phyloP scores from a whole-genome alignment of 2,113 vertebrate species.

The Zapornia atra region DNA sequence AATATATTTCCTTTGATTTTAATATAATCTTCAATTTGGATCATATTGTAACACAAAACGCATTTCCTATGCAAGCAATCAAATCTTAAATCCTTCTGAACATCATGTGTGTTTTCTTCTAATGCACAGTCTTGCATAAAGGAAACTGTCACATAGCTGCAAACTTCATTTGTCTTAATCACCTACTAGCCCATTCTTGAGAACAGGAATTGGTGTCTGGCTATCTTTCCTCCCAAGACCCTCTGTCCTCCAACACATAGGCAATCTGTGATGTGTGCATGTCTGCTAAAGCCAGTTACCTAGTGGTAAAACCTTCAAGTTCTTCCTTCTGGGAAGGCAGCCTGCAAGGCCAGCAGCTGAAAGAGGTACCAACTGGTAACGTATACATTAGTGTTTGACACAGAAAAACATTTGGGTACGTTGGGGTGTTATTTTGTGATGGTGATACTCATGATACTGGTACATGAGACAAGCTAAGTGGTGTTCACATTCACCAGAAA shows the following conservation, averaged over 20 bases:
- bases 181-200: conserved; percentile 11
- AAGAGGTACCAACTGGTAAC: conserved; percentile 24
- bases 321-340: conserved; percentile 61
- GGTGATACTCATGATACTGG: background rate
- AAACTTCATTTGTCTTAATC: background rate
- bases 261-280: conserved; percentile 4
- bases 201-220: conserved; percentile 18
- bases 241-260: background rate
- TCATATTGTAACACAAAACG: background rate
- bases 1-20: background rate
- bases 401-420: background rate
- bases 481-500: background rate
- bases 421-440: background rate
- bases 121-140: background rate
- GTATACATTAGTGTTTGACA: conserved; percentile 14
- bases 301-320: conserved; percentile 48
- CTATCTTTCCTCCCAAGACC: conserved; percentile 25
- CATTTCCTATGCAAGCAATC: background rate
- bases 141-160: background rate
- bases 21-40: background rate
- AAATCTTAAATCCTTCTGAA: background rate
- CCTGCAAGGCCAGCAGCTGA: conserved; percentile 38
- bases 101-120: background rate
- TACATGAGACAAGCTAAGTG: background rate
- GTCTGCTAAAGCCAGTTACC: conserved; percentile 41